A percentile compares a stretch with the other conserved stretches of the same genome.
Evolutionary conservation across 2,113 vertebrate genomes (phyloP).

Genomic region (Chaenogobius annularis): DNA sequence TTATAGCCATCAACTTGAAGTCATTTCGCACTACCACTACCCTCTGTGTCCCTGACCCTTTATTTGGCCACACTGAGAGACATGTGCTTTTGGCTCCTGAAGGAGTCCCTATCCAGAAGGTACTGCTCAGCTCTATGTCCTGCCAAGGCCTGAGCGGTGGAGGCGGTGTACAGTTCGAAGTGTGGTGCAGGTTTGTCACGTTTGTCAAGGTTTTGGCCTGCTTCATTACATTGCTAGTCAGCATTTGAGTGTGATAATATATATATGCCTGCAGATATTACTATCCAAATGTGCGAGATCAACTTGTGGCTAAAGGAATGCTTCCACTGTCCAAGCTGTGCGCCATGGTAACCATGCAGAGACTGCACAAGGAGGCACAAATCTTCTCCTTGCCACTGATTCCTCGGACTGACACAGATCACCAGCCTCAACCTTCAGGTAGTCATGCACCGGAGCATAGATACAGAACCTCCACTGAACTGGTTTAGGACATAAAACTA

Average conservation of each 20-base stretch:
- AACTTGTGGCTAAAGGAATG: slow-evolving; percentile 88
- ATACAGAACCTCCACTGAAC: background rate
- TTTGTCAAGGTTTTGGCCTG: background rate
- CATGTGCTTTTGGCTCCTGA: slow-evolving; percentile 83
- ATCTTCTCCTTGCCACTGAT: slow-evolving; percentile 87
- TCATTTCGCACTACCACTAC: slow-evolving; percentile 85
- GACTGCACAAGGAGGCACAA: slow-evolving; percentile 77
- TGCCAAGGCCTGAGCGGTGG: slow-evolving; percentile 70
- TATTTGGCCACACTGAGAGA: slow-evolving; percentile 84
- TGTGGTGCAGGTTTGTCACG: slow-evolving; percentile 91
- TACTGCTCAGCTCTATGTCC: slow-evolving; percentile 83
- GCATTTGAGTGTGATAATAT: background rate
- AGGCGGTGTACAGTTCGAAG: slow-evolving; percentile 90
- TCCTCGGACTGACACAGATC: slow-evolving; percentile 70
- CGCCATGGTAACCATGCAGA: slow-evolving; percentile 90
- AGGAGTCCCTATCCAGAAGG: slow-evolving; percentile 87
- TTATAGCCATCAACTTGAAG: slow-evolving; percentile 81
- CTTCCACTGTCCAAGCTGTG: slow-evolving; percentile 91
- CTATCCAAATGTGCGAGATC: slow-evolving; percentile 95
- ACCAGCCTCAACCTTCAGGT: slow-evolving; percentile 81
- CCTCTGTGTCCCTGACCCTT: slow-evolving; percentile 87
- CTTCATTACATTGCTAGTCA: background rate
- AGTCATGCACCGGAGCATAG: slow-evolving; percentile 6
- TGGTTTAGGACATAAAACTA: background rate
- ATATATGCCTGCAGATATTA: slow-evolving; percentile 84